Conservation (phyloP, 2,797 vertebrate species). For the Danio tinwini region DNA sequence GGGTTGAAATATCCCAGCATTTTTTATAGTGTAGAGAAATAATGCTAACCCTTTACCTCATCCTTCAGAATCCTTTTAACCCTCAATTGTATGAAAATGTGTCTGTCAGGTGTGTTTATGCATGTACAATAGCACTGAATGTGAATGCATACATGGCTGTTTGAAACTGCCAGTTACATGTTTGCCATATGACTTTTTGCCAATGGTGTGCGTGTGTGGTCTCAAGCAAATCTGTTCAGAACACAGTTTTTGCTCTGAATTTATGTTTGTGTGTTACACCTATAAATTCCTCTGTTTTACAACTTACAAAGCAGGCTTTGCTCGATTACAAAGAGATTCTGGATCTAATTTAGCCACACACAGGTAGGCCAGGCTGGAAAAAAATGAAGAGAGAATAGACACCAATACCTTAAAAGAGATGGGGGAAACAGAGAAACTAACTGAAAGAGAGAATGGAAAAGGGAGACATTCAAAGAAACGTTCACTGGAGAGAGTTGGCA, state of each 20-base stretch:
- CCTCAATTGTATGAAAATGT: conserved; percentile 1
- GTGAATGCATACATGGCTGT: conserved; percentile 51
- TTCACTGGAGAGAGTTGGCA: conserved; percentile 32
- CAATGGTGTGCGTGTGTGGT: conserved; percentile 64
- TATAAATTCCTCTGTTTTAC: conserved; percentile 24
- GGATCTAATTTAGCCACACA: not conserved
- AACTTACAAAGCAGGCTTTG: not conserved
- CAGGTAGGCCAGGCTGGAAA: not conserved
- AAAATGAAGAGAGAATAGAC: not conserved
- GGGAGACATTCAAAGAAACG: conserved; percentile 22
- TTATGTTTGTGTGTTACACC: conserved; percentile 15
- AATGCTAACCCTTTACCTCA: too few relatives aligned
- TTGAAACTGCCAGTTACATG: conserved; percentile 33
- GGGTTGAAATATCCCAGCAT: too few relatives aligned
- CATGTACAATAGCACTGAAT: not conserved
- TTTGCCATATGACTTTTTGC: conserved; percentile 54
- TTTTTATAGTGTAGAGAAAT: too few relatives aligned
- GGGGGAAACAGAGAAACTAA: conserved; percentile 55
- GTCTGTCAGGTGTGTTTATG: conserved; percentile 11
- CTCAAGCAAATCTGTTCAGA: conserved; percentile 29
- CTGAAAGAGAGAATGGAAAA: conserved; percentile 29
- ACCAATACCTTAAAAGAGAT: conserved; percentile 4
- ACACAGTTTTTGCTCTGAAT: not conserved
- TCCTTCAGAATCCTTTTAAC: not conserved
- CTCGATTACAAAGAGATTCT: not conserved